Percentiles rank a stretch among this genome's conserved stretches.
These are phyloP conservation scores for Tholera decimalis DNA, from an alignment of 2,888 invertebrate genomes.

Conservation along the genomic window DNA sequence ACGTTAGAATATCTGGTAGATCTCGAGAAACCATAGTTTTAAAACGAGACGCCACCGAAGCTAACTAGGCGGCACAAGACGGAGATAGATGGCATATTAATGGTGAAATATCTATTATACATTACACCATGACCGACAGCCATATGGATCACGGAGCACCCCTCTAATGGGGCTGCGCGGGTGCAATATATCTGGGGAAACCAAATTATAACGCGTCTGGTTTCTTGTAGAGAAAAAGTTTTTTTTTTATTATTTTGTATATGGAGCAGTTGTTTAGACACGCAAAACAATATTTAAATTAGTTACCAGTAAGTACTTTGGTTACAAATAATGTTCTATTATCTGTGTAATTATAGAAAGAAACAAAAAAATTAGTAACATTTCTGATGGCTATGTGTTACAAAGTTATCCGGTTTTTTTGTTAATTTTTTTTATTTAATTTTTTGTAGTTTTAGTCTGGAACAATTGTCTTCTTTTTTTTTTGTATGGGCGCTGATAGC, in stretches of 20 bases:
- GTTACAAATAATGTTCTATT: too few relatives aligned
- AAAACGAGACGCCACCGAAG: background rate
- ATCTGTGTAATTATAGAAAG: too few relatives aligned
- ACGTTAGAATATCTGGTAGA: background rate
- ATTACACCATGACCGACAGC: conserved; percentile 55
- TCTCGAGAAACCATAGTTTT: background rate
- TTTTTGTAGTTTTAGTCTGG: too few relatives aligned
- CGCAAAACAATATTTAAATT: too few relatives aligned
- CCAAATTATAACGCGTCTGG: conserved; percentile 51
- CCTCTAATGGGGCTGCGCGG: conserved; percentile 45
- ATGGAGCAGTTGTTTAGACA: too few relatives aligned
- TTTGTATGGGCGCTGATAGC: too few relatives aligned
- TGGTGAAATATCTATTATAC: conserved; percentile 66
- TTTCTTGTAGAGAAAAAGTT: conserved; percentile 5
- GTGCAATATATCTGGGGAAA: conserved; percentile 51
- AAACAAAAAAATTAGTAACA: too few relatives aligned
- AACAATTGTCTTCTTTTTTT: too few relatives aligned
- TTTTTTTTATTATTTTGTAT: background rate
- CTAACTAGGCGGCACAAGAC: conserved; percentile 39
- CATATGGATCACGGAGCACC: conserved; percentile 51
- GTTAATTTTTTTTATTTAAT: too few relatives aligned
- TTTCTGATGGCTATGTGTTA: too few relatives aligned
- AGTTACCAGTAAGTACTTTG: too few relatives aligned
- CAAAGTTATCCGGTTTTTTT: too few relatives aligned
- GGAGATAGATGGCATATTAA: conserved; percentile 60